Evolutionary conservation across 1,140 invertebrate genomes (phyloP), one percentile per base, ranked within the genome.

Genomic region (Kradibia gibbosae): DNA sequence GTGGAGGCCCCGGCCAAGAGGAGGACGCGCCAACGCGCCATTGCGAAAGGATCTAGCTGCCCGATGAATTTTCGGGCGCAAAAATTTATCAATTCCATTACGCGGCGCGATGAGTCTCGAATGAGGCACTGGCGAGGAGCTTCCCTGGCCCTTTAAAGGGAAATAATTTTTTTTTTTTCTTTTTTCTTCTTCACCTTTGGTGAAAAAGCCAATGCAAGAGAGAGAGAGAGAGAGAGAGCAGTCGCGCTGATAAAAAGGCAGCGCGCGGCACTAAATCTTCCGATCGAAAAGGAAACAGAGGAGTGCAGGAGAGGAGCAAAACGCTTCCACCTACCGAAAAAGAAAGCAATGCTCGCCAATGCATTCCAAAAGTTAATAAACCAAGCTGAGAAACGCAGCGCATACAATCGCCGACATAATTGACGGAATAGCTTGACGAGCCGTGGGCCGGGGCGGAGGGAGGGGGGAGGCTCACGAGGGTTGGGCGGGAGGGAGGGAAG

Each of bases 351-450:
- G 15, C 55, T 71, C 67, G 25, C 20, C 55, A 71, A 57, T 39
- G 79, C 72, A 81, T 81, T 81, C 72, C 79, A 36, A 50, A 75
- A 75, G 71, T 81, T 81, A 81, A 81, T 81, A 81, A 81, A 81
- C 79, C 79, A 75, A 80, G 78, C 70, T 11, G 28, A 76, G 80
- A 75, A 76, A 76, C 31, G 73, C 60, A 31, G 71, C 42, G 71
- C 71, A 42, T 48, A 75, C 55, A 81, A 80, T 80, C 78, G 67
- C 78, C 25, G 20, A 34, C 79, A 67, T 75, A 81, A 81, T 81
- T 81, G 79, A 81, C 72, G 39, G 72, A 81, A 81, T 74, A 80
- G 74, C 78, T 72, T n/a, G n/a, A n/a, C n/a, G n/a, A n/a, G n/a
- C n/a, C n/a, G n/a, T n/a, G n/a, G n/a, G n/a, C n/a, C n/a, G n/a